phyloP scores from a whole-genome alignment of 2,888 invertebrate species.

The Muschampia plurimacula region DNA sequence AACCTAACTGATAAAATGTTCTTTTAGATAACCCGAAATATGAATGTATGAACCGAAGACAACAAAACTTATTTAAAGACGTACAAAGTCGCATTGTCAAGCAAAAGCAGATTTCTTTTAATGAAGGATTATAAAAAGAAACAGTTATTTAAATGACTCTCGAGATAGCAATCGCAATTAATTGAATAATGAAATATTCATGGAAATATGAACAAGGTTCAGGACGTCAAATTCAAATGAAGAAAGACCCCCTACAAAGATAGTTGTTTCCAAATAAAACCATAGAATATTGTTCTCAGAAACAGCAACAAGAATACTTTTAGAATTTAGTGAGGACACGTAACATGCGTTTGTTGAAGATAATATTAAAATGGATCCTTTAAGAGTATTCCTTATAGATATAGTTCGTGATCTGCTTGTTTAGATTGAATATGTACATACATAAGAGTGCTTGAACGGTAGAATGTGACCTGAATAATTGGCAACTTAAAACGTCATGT shows the following conservation, averaged over 20 bases:
- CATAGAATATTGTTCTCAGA: not conserved
- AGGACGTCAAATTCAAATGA: constrained; percentile 8
- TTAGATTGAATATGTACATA: no score
- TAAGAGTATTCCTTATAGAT: no score
- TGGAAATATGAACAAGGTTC: constrained; percentile 1
- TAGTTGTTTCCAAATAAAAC: not conserved
- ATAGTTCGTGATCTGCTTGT: no score
- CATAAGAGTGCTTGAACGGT: no score
- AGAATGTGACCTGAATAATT: no score
- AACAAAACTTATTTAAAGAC: not conserved
- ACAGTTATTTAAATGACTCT: not conserved
- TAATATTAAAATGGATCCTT: no score
- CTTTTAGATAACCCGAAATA: not conserved
- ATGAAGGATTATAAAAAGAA: not conserved
- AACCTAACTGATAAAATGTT: constrained; percentile 3
- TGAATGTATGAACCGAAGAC: not conserved
- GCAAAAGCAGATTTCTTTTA: not conserved
- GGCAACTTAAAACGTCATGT: no score
- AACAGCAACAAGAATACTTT: not conserved
- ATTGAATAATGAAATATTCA: constrained; percentile 12
- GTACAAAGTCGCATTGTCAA: not conserved
- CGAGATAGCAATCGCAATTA: constrained; percentile 1
- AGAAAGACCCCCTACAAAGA: not conserved
- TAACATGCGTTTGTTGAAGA: not conserved
- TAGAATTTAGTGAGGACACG: not conserved